A percentile compares a stretch with the other conserved stretches of the same genome.
Evolutionary conservation across 2,888 invertebrate species (phyloP).

Genomic region (Buathra laborator): DNA sequence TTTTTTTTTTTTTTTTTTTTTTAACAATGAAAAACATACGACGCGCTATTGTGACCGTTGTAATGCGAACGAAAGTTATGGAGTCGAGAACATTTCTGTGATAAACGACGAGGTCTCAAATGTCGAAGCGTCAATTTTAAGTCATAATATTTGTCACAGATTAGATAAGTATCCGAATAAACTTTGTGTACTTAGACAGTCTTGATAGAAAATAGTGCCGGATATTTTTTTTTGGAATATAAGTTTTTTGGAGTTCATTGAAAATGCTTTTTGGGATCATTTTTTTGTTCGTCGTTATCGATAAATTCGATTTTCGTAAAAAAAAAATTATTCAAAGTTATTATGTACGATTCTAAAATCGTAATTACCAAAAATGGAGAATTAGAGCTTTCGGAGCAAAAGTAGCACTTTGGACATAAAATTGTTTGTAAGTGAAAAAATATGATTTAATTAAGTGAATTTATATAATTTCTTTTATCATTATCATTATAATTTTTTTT

Average conservation of each 20-base stretch:
- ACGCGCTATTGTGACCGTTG: not conserved
- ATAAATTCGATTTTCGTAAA: not conserved
- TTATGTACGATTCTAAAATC: too few species aligned
- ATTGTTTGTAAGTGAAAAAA: too few species aligned
- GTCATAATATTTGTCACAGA: not conserved
- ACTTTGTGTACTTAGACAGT: not conserved
- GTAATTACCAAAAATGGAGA: too few species aligned
- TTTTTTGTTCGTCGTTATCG: not conserved
- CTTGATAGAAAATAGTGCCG: not conserved
- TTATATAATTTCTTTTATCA: too few species aligned
- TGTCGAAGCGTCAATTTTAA: not conserved
- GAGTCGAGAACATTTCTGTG: not conserved
- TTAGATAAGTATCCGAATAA: not conserved
- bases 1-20: slow-evolving; percentile 6
- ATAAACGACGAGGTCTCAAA: not conserved
- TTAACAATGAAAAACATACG: not conserved
- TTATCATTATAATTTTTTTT: too few species aligned
- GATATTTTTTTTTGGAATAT: not conserved
- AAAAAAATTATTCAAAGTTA: too few species aligned
- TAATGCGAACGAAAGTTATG: not conserved
- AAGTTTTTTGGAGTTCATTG: not conserved
- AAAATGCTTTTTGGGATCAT: not conserved
- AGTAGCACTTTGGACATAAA: too few species aligned
- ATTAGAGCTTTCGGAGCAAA: too few species aligned
- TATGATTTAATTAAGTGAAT: too few species aligned